A percentile compares a stretch with the other conserved stretches of the same genome.
Evolutionary conservation across 2,797 vertebrate species (phyloP).

Genomic region (Graptemys geographica): DNA sequence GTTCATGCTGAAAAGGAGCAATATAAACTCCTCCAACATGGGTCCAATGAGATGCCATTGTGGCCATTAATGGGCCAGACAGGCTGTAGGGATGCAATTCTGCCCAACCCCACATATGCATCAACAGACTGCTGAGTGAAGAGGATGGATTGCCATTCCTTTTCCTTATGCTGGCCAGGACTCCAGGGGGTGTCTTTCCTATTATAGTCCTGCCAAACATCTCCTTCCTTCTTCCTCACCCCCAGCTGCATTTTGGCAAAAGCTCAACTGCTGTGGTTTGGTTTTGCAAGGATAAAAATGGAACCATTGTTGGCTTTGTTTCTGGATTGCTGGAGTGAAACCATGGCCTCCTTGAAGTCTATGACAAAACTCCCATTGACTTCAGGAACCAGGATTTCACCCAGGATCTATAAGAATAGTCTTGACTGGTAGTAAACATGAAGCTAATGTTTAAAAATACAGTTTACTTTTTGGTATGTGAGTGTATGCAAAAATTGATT

Average conservation of each 20-base stretch:
- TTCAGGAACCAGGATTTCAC: not conserved
- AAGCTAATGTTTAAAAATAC: not conserved
- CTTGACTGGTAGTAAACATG: not conserved
- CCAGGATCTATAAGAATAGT: not conserved
- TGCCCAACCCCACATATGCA: not conserved
- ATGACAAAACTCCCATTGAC: not conserved
- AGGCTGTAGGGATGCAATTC: not conserved
- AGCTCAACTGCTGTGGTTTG: not conserved
- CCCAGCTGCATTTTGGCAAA: not conserved
- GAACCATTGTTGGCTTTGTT: not conserved
- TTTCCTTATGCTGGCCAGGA: not conserved
- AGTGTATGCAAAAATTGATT: too few species aligned
- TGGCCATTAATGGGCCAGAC: too few species aligned
- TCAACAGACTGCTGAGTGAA: not conserved
- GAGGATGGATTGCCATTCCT: not conserved
- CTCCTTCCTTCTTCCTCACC: not conserved
- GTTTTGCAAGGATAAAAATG: not conserved
- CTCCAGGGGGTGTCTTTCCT: not conserved
- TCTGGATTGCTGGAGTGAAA: not conserved
- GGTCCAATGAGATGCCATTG: not conserved
- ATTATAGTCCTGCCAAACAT: not conserved
- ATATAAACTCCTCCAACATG: not conserved
- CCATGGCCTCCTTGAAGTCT: not conserved
- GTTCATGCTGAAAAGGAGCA: not conserved
- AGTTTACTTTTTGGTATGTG: too few species aligned